Conservation (phyloP, 1,140 invertebrate species). For the Drosophila sechellia region DNA sequence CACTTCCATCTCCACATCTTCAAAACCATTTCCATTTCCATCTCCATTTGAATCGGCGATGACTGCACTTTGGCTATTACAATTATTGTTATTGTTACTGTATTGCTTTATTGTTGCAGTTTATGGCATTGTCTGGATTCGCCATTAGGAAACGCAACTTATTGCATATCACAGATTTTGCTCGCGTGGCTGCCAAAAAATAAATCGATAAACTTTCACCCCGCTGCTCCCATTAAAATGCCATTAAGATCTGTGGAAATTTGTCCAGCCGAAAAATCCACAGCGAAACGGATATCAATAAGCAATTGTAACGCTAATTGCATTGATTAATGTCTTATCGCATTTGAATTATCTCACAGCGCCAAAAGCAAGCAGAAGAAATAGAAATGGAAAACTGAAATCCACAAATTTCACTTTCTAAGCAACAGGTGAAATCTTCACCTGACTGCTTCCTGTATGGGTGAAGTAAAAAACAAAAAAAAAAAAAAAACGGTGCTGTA, state of each 20-base stretch:
- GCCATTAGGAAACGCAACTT: slow-evolving; percentile 32
- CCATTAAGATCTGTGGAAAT: slow-evolving; percentile 37
- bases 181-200: slow-evolving; percentile 40
- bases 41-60: slow-evolving; percentile 20
- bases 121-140: slow-evolving; percentile 51
- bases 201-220: slow-evolving; percentile 55
- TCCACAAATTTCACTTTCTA: slow-evolving; percentile 43
- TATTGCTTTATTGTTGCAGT: slow-evolving; percentile 56
- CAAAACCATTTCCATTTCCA: neutral
- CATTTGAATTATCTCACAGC: slow-evolving; percentile 25
- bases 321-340: slow-evolving; percentile 38
- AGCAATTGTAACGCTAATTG: slow-evolving; percentile 41
- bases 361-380: neutral
- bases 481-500: slow-evolving; percentile 22
- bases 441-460: slow-evolving; percentile 35
- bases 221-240: slow-evolving; percentile 41
- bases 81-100: slow-evolving; percentile 53
- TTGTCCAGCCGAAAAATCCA: slow-evolving; percentile 30
- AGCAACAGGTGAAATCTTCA: slow-evolving; percentile 41
- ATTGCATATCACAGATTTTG: slow-evolving; percentile 45
- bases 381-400: slow-evolving; percentile 10
- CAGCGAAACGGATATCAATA: slow-evolving; percentile 27
- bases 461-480: slow-evolving; percentile 1
- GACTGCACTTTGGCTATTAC: slow-evolving; percentile 52
- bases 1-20: neutral